Conservation (phyloP, 1,140 invertebrate species). For the Dreissena rostriformis region DNA sequence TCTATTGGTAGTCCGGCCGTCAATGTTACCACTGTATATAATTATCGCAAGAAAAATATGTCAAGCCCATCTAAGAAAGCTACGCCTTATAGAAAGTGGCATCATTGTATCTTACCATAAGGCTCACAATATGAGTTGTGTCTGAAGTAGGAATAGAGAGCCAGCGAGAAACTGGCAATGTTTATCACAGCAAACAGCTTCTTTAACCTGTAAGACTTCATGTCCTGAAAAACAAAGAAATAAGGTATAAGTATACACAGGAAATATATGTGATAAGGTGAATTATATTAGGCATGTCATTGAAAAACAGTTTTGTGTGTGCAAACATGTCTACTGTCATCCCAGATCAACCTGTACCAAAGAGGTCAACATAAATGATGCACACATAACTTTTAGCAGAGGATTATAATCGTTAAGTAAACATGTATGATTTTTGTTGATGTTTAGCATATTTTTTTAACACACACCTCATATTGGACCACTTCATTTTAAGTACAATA, state of each 20-base stretch:
- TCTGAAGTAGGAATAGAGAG: constrained; percentile 94
- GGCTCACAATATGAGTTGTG: constrained; percentile 96
- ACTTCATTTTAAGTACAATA: too few species aligned
- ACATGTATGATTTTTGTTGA: neutral
- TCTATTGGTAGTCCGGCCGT: too few species aligned
- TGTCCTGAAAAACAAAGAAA: constrained; percentile 82
- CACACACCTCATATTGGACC: too few species aligned
- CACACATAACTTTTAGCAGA: neutral
- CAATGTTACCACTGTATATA: too few species aligned
- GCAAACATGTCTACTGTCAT: neutral
- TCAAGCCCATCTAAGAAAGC: too few species aligned
- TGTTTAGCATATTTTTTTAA: too few species aligned
- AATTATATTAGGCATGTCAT: neutral
- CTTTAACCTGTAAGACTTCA: constrained; percentile 88
- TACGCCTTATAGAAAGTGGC: neutral
- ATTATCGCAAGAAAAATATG: too few species aligned
- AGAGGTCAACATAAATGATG: neutral
- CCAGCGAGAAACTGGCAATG: constrained; percentile 88
- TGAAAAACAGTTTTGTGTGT: neutral
- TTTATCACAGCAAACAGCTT: constrained; percentile 88
- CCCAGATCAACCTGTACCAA: neutral
- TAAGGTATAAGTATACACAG: too few species aligned
- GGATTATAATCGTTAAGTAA: neutral
- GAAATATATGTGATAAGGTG: neutral
- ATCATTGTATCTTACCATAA: constrained; percentile 87